Base-by-base conservation (phyloP, 2,888 invertebrate genomes). In the Catocala nupta region DNA sequence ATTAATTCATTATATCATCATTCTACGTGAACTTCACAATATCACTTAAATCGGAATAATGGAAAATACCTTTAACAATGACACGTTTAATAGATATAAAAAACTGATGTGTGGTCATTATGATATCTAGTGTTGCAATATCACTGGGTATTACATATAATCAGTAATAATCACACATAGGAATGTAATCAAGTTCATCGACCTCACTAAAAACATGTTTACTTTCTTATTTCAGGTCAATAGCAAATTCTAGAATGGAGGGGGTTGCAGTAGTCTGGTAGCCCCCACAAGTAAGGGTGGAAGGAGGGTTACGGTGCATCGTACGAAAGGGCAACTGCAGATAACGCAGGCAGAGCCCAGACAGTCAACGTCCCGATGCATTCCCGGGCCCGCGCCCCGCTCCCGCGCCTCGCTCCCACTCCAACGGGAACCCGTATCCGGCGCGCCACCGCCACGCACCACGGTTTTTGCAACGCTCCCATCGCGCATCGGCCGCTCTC, bases 261-360 rank as follows among this genome's bases (percentile, higher is more conserved):
- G 87, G 87, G 89, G 88, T 79, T 90, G 88, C 90, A 87, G 89
- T 82, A 83, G 90, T 88, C 88, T 89, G 85, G 73, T 82, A 77
- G 75, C 74, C 78, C 81, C 84, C 84, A 75, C 79, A 71, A 77
- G 71, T 78, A 82, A 87, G 92, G 91, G 90, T 88, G 89, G 78
- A 80, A 85, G 84, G 90, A 88, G 90, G 90, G 91, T 86, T 86
- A 90, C 88, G 84, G 93, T 91, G 92, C 93, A 93, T 91, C 91
- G 92, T 90, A 91, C 91, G 87, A 92, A 93, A 94, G 94, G 94
- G 94, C 93, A 92, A 94, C 91, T 93, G 93, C 93, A 93, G 93
- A 94, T 93, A 93, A 90, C 90, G 87, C 90, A 86, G 84, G 88
- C 90, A 83, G 86, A 87, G 84, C 88, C 91, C 93, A 93, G 93